Conservation (phyloP, 2,797 vertebrate species). For the Potorous gilbertii region DNA sequence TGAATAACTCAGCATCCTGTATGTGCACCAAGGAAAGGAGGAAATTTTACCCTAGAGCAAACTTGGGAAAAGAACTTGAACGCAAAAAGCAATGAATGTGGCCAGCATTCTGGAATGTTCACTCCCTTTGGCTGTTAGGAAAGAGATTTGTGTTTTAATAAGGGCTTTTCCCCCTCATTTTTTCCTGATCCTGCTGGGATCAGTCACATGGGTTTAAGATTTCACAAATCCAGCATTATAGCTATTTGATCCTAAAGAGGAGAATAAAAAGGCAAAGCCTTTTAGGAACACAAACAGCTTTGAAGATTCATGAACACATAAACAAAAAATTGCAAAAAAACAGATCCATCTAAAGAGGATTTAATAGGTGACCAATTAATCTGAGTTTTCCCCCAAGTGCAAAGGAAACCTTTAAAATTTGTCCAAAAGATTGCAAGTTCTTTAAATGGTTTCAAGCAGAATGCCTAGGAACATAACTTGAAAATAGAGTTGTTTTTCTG, state of each 20-base stretch:
- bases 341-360: slow-evolving; percentile 70
- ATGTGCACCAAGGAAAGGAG: background rate
- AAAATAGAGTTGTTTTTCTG: slow-evolving; percentile 30
- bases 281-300: slow-evolving; percentile 75
- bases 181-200: slow-evolving; percentile 53
- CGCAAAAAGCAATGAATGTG: slow-evolving; percentile 23
- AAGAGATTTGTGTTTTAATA: slow-evolving; percentile 66
- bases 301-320: slow-evolving; percentile 73
- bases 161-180: slow-evolving; percentile 32
- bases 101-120: slow-evolving; percentile 23
- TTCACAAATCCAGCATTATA: slow-evolving; percentile 72
- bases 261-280: slow-evolving; percentile 67
- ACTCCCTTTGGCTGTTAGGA: slow-evolving; percentile 44
- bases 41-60: slow-evolving; percentile 21
- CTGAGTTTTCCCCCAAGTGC: slow-evolving; percentile 72
- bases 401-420: slow-evolving; percentile 74
- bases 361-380: slow-evolving; percentile 66
- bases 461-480: slow-evolving; percentile 43
- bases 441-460: slow-evolving; percentile 39
- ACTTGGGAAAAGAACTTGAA: slow-evolving; percentile 49
- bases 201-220: slow-evolving; percentile 55
- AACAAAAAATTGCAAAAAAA: slow-evolving; percentile 72
- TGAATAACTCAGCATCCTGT: slow-evolving; percentile 14
- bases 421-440: slow-evolving; percentile 63
- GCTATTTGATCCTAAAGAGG: slow-evolving; percentile 66